A percentile compares a stretch with the other conserved stretches of the same genome.
Evolutionary conservation across 2,888 invertebrate genomes (phyloP).

Genomic region (Eupithecia abbreviata): DNA sequence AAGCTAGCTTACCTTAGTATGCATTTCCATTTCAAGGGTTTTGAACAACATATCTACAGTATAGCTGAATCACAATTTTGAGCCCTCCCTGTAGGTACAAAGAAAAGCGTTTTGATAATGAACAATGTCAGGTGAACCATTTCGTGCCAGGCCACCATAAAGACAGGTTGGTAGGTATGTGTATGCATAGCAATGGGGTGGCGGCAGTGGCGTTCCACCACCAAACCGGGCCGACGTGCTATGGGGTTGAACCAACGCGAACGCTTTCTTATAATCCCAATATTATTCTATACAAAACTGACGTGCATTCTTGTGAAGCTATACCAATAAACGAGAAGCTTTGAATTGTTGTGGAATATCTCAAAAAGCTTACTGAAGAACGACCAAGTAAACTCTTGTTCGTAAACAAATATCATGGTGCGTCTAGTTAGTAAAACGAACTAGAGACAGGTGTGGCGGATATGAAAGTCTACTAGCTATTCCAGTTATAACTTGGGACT

Average conservation of each 20-base stretch:
- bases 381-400: neutral
- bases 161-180: slow-evolving; percentile 28
- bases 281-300: slow-evolving; percentile 9
- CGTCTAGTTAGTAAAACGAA: neutral
- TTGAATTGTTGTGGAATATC: neutral
- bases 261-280: slow-evolving; percentile 8
- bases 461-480: neutral
- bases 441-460: neutral
- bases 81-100: slow-evolving; percentile 10
- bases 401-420: neutral
- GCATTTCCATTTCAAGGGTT: neutral
- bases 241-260: slow-evolving; percentile 39
- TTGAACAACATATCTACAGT: neutral
- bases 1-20: neutral
- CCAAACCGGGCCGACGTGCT: slow-evolving; percentile 69
- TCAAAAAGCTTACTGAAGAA: neutral
- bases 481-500: neutral
- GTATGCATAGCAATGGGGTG: slow-evolving; percentile 28
- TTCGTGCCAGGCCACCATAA: slow-evolving; percentile 49
- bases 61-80: slow-evolving; percentile 8
- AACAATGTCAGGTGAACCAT: slow-evolving; percentile 26
- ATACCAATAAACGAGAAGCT: neutral
- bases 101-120: neutral
- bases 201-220: slow-evolving; percentile 75
- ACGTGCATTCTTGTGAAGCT: slow-evolving; percentile 14